Percentiles rank a stretch among this genome's conserved stretches.
These are phyloP conservation scores for Protonemura montana DNA, from an alignment of 2,888 invertebrate genomes.

Conservation along the genomic window DNA sequence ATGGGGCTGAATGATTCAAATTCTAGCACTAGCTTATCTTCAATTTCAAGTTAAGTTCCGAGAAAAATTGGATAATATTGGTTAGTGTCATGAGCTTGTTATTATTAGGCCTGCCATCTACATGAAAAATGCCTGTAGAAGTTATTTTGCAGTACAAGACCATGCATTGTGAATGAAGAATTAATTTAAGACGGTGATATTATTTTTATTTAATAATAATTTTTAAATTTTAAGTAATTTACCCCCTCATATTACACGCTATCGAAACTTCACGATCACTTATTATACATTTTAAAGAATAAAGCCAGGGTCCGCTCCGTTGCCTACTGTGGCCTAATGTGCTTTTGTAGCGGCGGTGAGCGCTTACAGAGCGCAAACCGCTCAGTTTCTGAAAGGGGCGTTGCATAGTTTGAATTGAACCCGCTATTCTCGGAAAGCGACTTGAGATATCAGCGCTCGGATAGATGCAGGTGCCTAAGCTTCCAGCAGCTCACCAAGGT, in stretches of 20 bases:
- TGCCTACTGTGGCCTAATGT: not conserved
- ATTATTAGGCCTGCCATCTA: constrained; percentile 1
- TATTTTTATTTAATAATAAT: not conserved
- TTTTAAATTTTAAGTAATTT: not conserved
- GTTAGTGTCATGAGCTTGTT: constrained; percentile 1
- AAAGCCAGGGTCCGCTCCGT: not conserved
- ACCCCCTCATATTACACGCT: not conserved
- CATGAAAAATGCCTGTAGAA: constrained; percentile 2
- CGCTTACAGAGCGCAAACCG: not conserved
- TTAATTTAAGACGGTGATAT: not conserved
- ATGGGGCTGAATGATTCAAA: not conserved
- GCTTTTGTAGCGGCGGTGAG: not conserved
- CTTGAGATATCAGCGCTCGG: too few species aligned
- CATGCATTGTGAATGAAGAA: constrained; percentile 8
- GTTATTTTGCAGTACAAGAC: constrained; percentile 1
- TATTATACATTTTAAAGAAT: constrained; percentile 10
- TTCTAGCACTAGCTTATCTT: too few species aligned
- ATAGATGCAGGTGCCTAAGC: too few species aligned
- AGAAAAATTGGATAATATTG: not conserved
- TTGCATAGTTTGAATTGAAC: not conserved
- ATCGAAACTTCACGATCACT: not conserved
- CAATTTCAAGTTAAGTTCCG: not conserved
- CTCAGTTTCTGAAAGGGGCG: not conserved
- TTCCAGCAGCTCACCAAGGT: too few species aligned
- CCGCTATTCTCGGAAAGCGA: not conserved